A percentile compares a stretch with the other conserved stretches of the same genome.
These are phyloP conservation scores for Drosophila niveifrons DNA, from an alignment of 2,888 invertebrate genomes.

Conservation along the genomic window DNA sequence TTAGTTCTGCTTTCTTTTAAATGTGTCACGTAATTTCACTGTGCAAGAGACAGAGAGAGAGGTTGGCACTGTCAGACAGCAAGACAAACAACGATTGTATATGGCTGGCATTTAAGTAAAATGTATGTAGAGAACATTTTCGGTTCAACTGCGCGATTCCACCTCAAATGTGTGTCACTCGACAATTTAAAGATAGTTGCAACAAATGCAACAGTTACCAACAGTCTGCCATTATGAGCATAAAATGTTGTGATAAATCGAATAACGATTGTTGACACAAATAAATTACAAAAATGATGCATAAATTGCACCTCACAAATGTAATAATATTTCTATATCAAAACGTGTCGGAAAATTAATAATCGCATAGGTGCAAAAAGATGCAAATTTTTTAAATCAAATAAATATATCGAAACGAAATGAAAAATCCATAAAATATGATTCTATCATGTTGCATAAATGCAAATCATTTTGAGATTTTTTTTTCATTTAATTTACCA, in stretches of 20 bases:
- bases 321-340: constrained; percentile 3
- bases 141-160: constrained; percentile 30
- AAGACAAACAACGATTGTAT: constrained; percentile 64
- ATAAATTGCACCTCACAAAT: too few species aligned
- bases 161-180: constrained; percentile 66
- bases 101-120: constrained; percentile 78
- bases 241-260: constrained; percentile 10
- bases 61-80: constrained; percentile 16
- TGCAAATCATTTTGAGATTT: not conserved
- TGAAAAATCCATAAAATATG: not conserved
- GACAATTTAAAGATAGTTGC: constrained; percentile 73
- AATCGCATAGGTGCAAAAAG: not conserved
- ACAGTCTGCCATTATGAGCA: constrained; percentile 7
- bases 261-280: not conserved
- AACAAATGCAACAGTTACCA: constrained; percentile 22
- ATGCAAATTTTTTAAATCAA: not conserved
- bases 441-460: not conserved
- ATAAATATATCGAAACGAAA: not conserved
- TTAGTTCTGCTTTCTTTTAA: constrained; percentile 80
- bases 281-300: constrained; percentile 7
- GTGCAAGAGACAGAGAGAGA: constrained; percentile 21
- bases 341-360: not conserved
- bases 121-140: constrained; percentile 75
- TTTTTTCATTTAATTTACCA: constrained; percentile 9
- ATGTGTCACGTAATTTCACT: constrained; percentile 80